Base-by-base conservation (phyloP, 2,888 invertebrate species). In the Drosophila yooni region DNA sequence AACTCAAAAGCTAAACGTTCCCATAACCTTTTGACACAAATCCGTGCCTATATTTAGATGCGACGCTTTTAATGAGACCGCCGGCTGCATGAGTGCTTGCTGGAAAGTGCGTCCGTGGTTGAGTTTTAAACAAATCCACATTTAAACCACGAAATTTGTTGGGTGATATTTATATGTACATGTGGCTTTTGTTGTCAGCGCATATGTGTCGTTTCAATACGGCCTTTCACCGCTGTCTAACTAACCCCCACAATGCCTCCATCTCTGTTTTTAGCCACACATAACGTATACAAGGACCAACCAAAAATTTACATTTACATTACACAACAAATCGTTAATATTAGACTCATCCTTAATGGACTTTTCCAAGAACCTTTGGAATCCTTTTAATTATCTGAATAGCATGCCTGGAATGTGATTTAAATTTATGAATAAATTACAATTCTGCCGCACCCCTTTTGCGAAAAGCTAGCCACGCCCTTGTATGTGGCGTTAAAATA, bases 141-240 rank as follows among this genome's bases (percentile, higher is more conserved):
- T 65, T 43, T 27, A 38, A 58, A 8, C 29, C 31, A 8, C 2
- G 1, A 3, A 34, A 50, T 46, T 46, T 46, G 15, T 46, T 25
- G 25, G 15, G 2, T 25, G 7, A 13, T 46, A 15, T 15, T 7
- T 46, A 25, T 46, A 1, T 25, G 25, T 0, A 46, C 8, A 15
- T 21, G 10, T 54, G 52, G 60, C 72, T 67, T 71, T 70, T 76
- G 56, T 71, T 63, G 56, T 71, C 25, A 40, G 34, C 53, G 57
- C 65, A 64, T 58, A 81, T 51, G 61, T 74, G 86, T 75, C 51
- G 71, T 31, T 71, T 72, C 76, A 63, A 54, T 63, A 38, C 74
- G 71, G 75, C 84, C 84, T 87, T 83, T 54, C 43, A 66, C 21
- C 48, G 50, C 56, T 66, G 60, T 31, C 53, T 58, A 66, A 57